phyloP scores from a whole-genome alignment of 2,113 vertebrate species.

The Scalopus aquaticus region DNA sequence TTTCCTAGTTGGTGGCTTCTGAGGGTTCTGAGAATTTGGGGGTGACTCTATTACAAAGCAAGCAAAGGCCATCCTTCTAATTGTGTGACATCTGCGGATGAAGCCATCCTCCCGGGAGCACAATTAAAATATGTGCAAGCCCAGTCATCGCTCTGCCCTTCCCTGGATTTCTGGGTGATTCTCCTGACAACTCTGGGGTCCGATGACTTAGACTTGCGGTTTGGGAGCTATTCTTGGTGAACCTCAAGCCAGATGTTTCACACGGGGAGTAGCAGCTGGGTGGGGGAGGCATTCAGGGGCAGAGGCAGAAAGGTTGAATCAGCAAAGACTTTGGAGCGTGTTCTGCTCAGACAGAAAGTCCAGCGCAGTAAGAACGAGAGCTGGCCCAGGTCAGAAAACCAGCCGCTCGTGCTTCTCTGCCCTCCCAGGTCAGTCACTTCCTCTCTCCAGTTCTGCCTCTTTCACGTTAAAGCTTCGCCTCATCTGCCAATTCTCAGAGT shows the following conservation, averaged over 20 bases:
- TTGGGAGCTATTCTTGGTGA: slow-evolving; percentile 1
- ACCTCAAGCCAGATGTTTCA: slow-evolving; percentile 25
- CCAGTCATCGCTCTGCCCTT: background rate
- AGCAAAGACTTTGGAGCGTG: background rate
- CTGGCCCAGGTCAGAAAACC: background rate
- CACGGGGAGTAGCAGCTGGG: background rate
- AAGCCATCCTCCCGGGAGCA: background rate
- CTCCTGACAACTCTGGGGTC: background rate
- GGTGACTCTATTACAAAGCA: background rate
- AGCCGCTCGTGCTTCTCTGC: fast-evolving
- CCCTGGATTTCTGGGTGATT: background rate
- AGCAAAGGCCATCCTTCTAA: background rate
- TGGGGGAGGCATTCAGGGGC: background rate
- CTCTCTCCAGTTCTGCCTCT: background rate
- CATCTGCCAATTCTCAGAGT: background rate
- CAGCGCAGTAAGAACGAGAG: fast-evolving
- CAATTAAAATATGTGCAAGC: background rate
- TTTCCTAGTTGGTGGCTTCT: background rate
- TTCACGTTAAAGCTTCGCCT: background rate
- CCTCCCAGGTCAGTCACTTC: background rate
- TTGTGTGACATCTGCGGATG: background rate
- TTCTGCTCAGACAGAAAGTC: background rate
- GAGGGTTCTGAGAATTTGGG: background rate
- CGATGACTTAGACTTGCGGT: background rate
- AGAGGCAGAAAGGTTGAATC: background rate